Conservation (phyloP, 2,797 vertebrate species). For the Mormyrus proboscirostris region DNA sequence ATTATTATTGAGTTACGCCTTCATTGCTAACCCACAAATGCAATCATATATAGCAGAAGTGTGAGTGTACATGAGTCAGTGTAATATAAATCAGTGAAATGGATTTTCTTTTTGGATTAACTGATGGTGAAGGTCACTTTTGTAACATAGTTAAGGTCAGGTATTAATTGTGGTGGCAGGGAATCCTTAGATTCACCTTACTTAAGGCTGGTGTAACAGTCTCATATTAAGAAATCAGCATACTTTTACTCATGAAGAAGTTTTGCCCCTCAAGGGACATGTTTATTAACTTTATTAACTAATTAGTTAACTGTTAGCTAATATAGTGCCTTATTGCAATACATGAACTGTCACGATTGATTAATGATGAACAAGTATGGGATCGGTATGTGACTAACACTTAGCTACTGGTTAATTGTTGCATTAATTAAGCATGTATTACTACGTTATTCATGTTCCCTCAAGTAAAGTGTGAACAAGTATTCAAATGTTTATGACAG, state of each 20-base stretch:
- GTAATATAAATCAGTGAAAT: not conserved
- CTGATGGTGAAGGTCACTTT: not conserved
- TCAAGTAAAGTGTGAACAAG: not conserved
- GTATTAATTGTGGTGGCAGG: not conserved
- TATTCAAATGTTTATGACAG: not conserved
- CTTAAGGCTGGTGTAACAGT: not conserved
- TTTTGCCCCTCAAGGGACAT: not conserved
- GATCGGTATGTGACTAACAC: not conserved
- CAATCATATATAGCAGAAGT: not conserved
- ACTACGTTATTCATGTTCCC: not conserved
- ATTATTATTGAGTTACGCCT: not conserved
- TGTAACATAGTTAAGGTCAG: not conserved
- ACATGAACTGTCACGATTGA: not conserved
- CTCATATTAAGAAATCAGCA: not conserved
- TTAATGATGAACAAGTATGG: not conserved
- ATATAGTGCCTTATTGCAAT: not conserved
- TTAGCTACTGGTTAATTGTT: not conserved
- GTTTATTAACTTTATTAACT: not conserved
- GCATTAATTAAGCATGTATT: not conserved
- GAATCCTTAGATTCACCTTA: not conserved
- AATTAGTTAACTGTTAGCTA: not conserved
- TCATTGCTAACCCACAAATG: not conserved
- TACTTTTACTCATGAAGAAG: not conserved
- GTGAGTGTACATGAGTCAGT: not conserved
- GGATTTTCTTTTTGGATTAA: not conserved